Conservation (phyloP, 2,113 vertebrate genomes). For the Nanorana parkeri region DNA sequence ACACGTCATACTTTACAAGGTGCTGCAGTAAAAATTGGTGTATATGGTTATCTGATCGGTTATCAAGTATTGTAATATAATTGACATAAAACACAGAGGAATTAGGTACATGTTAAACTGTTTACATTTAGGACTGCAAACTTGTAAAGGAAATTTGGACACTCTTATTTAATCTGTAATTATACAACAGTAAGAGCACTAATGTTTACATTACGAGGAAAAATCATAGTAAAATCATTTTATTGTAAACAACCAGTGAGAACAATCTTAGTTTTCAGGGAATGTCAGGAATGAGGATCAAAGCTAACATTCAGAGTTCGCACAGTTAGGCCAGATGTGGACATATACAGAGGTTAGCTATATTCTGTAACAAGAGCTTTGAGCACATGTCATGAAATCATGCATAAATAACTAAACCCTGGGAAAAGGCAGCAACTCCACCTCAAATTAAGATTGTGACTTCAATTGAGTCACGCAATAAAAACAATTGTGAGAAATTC, state of each 20-base stretch:
- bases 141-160: not conserved
- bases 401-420: constrained; percentile 15
- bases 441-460: constrained; percentile 34
- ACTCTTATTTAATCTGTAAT: not conserved
- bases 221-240: not conserved
- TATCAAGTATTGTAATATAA: not conserved
- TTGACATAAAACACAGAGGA: not conserved
- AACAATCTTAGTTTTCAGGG: constrained; percentile 4
- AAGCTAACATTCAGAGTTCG: constrained; percentile 11
- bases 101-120: not conserved
- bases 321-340: constrained; percentile 28
- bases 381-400: constrained; percentile 17
- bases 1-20: too few relatives aligned
- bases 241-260: constrained; percentile 5
- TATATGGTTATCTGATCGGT: not conserved
- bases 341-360: constrained; percentile 29
- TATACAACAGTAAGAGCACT: not conserved
- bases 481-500: constrained; percentile 32
- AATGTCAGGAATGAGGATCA: constrained; percentile 21
- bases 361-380: constrained; percentile 7
- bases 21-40: too few relatives aligned
- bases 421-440: constrained; percentile 20
- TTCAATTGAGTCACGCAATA: constrained; percentile 35
- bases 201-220: constrained; percentile 1
- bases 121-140: not conserved